These are phyloP conservation scores for Julus scandinavius DNA, from an alignment of 2,888 invertebrate genomes.

Conservation along the genomic window DNA sequence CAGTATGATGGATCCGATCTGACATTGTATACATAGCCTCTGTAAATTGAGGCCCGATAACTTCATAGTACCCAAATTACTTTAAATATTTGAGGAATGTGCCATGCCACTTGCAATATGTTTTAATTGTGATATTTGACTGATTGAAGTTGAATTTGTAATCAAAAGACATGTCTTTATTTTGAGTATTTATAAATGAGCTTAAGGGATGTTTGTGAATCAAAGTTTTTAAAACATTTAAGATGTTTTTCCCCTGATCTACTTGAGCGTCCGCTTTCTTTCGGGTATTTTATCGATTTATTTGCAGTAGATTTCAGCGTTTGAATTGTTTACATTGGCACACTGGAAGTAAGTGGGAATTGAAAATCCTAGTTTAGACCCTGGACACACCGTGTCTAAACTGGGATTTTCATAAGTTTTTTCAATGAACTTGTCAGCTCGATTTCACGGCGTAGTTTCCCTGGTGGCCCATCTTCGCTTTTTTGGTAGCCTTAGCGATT, in stretches of 20 bases:
- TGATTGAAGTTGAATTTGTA: no score
- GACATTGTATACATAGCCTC: no score
- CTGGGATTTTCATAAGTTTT: conserved; percentile 33
- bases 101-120: no score
- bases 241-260: background rate
- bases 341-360: conserved; percentile 26
- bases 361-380: conserved; percentile 33
- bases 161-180: no score
- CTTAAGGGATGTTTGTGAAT: background rate
- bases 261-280: conserved; percentile 1
- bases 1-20: no score
- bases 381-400: conserved; percentile 33
- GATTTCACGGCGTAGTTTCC: background rate
- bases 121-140: no score
- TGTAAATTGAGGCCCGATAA: no score
- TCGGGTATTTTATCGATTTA: background rate
- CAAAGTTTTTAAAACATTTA: background rate
- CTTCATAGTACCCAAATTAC: no score
- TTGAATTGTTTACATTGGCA: conserved; percentile 26
- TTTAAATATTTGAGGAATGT: no score
- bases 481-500: conserved; percentile 22
- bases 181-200: no score
- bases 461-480: conserved; percentile 9
- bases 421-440: conserved; percentile 33
- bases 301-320: conserved; percentile 25